Base-by-base conservation (phyloP, 2,888 invertebrate genomes). In the Mesoligia furuncula region DNA sequence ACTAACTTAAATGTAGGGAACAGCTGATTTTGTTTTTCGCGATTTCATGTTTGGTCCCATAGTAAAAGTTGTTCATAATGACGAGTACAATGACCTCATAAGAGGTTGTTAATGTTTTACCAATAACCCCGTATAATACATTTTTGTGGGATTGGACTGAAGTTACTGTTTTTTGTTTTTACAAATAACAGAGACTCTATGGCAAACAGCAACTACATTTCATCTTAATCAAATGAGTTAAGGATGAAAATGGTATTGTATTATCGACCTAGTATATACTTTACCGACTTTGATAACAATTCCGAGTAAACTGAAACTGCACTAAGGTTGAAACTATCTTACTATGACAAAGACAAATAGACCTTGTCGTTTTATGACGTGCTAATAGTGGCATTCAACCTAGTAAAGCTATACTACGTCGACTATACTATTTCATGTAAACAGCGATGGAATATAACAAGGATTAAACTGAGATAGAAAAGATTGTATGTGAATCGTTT, bases 401-500 rank as follows among this genome's bases (percentile, higher is more conserved):
- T 11, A 2, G 48, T 31, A 48, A 13, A 31, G 17, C 17, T 17
- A 17, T 69, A 36, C 9, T 2, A 36, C 31, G 68, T 31, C 24
- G 17, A 36, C 9, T 51, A 27, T 51, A 48, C 8, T 48, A 9
- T 6, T 7, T 7, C 11, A n/a, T 3, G 8, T 20, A 45, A 39
- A n/a, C 59, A 13, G 8, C 39, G 48, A 61, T 11, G 9, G 7
- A 59, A 75, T 36, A 61, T 15, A 66, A 31, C 1, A 15, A 57
- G 59, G 20, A 57, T 27, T 57, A 75, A 54, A 59, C 42, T 27
- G 13, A 11, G 15, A 75, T 42, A 54, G 20, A 54, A 67, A 81
- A 57, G n/a, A 77, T 48, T 65, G 15, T 27, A 39, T 11, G 45
- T 27, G 54, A 48, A 80, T 81, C 4, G 42, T 70, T 61, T 42